A percentile compares a stretch with the other conserved stretches of the same genome.
phyloP scores from a whole-genome alignment of 2,113 vertebrate species.

The Petaurus breviceps region DNA sequence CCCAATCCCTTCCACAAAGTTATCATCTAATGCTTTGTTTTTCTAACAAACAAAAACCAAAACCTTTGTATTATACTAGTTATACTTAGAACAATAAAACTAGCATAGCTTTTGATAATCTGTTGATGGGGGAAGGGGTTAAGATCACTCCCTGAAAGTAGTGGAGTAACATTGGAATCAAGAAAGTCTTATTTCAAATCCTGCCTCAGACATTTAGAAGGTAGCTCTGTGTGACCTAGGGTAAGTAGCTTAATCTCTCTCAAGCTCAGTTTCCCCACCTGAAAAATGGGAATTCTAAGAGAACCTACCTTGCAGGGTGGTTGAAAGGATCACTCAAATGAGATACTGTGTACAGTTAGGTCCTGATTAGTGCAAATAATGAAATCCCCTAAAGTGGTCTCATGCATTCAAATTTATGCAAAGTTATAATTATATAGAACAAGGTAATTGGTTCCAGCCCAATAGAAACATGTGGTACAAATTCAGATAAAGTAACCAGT shows the following conservation, averaged over 20 bases:
- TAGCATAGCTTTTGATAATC: constrained; percentile 14
- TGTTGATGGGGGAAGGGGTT: background rate
- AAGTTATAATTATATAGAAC: background rate
- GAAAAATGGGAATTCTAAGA: background rate
- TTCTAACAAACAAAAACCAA: background rate
- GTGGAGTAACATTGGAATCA: background rate
- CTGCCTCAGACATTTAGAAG: background rate
- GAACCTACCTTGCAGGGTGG: background rate
- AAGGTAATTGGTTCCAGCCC: background rate
- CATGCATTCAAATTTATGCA: background rate
- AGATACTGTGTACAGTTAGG: background rate
- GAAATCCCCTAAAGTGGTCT: background rate
- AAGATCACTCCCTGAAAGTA: background rate
- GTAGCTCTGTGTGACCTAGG: background rate
- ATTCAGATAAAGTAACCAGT: background rate
- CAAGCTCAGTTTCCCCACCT: background rate
- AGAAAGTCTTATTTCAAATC: background rate
- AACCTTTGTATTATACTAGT: background rate
- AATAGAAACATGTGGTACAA: background rate
- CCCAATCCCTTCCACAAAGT: background rate
- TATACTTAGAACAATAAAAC: background rate
- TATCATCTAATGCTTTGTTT: background rate
- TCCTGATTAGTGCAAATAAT: background rate
- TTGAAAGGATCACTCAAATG: background rate
- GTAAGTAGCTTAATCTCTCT: background rate